Percentiles rank a stretch among this genome's conserved stretches.
These are phyloP conservation scores for Diadromus collaris DNA, from an alignment of 2,888 invertebrate species.

Conservation along the genomic window DNA sequence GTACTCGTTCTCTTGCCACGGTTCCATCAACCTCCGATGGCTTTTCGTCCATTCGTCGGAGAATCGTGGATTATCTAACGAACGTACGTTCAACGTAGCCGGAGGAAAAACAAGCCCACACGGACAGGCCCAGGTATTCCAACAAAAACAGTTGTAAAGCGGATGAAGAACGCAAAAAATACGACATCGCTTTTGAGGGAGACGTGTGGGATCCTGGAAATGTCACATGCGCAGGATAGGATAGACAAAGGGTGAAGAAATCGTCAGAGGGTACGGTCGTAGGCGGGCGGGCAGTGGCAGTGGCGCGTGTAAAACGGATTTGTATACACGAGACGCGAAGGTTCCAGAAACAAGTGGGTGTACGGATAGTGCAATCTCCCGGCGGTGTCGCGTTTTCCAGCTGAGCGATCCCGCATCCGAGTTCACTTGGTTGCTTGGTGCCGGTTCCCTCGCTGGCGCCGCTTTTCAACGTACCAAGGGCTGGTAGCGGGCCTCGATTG, in stretches of 20 bases:
- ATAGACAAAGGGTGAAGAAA: constrained; percentile 17
- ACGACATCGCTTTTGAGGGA: neutral
- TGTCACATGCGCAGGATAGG: neutral
- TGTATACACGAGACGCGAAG: constrained; percentile 59
- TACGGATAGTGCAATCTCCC: constrained; percentile 77
- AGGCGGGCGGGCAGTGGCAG: neutral
- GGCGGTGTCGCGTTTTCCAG: constrained; percentile 76
- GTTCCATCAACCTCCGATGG: neutral
- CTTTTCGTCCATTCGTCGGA: neutral
- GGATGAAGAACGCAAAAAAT: neutral
- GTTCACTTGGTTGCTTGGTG: constrained; percentile 34
- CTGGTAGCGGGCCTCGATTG: neutral
- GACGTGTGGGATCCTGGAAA: neutral
- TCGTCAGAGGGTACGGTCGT: neutral
- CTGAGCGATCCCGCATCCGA: constrained; percentile 69
- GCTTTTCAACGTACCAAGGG: constrained; percentile 4
- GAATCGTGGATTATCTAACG: neutral
- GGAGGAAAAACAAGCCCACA: constrained; percentile 2
- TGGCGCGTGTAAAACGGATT: constrained; percentile 67
- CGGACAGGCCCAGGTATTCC: neutral
- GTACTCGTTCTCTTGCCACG: constrained; percentile 5
- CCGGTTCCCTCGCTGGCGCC: constrained; percentile 14
- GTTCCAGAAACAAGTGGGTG: constrained; percentile 74
- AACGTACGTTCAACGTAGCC: neutral
- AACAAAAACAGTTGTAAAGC: neutral